phyloP scores from a whole-genome alignment of 2,113 vertebrate genomes.

The Pluvialis apricaria region DNA sequence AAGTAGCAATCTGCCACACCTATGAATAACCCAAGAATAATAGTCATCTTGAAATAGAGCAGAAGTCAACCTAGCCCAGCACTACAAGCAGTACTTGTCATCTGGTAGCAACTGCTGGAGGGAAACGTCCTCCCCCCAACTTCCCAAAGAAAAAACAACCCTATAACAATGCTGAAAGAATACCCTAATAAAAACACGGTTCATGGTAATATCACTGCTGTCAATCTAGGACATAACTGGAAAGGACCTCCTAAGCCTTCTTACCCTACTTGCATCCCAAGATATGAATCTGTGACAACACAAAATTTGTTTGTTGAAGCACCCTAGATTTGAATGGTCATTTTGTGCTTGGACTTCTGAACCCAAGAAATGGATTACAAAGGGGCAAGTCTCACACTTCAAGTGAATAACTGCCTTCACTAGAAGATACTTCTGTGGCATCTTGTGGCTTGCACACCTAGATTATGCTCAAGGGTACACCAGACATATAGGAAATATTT shows the following conservation, averaged over 20 bases:
- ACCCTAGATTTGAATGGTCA: neutral
- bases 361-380: neutral
- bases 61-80: neutral
- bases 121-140: neutral
- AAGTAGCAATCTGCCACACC: neutral
- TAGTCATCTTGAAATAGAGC: neutral
- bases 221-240: neutral
- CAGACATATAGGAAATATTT: neutral
- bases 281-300: neutral
- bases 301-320: neutral
- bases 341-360: neutral
- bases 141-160: neutral
- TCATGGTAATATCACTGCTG: neutral
- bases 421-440: neutral
- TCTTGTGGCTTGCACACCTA: neutral
- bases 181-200: neutral
- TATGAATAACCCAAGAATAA: neutral
- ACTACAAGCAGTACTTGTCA: neutral
- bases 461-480: neutral
- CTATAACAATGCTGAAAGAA: neutral
- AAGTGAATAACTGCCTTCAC: neutral
- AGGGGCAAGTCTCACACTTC: neutral
- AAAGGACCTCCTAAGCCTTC: neutral
- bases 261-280: neutral
- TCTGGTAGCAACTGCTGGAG: neutral